A percentile compares a stretch with the other conserved stretches of the same genome.
Conservation (phyloP, 1,140 invertebrate species). For the Calycopis cecrops region DNA sequence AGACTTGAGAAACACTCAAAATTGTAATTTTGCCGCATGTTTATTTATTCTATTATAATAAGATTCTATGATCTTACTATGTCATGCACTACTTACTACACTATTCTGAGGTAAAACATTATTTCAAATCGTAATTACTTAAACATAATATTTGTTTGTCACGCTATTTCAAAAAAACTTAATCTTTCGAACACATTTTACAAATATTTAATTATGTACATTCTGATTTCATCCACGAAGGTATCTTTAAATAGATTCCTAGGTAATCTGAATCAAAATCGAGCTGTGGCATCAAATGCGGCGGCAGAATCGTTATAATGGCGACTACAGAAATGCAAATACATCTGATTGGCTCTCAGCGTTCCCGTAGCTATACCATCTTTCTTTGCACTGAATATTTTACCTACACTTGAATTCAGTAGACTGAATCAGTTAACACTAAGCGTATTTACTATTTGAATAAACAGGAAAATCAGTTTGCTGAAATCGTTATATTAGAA, state of each 20-base stretch:
- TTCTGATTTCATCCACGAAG: not conserved
- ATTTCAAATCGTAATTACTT: not conserved
- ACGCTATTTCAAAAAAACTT: conserved; percentile 3
- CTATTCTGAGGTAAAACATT: no score
- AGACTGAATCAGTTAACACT: conserved; percentile 34
- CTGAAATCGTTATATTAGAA: conserved; percentile 37
- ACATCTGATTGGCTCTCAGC: conserved; percentile 48
- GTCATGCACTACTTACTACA: no score
- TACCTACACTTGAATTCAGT: conserved; percentile 33
- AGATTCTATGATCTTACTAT: no score
- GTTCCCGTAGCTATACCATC: conserved; percentile 34
- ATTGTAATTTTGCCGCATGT: no score
- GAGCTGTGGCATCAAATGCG: conserved; percentile 34
- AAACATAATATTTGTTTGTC: conserved; percentile 7
- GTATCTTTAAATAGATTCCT: conserved; percentile 29
- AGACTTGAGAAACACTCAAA: no score
- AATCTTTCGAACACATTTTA: not conserved
- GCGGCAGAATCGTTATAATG: conserved; percentile 39
- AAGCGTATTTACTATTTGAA: conserved; percentile 37
- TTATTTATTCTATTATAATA: no score
- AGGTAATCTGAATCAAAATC: conserved; percentile 44
- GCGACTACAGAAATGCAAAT: conserved; percentile 56
- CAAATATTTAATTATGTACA: conserved; percentile 3
- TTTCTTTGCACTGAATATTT: conserved; percentile 38
- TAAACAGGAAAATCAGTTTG: conserved; percentile 41